A percentile compares a stretch with the other conserved stretches of the same genome.
Evolutionary conservation across 2,113 vertebrate species (phyloP).

Genomic region (Protomyctophum bolini): DNA sequence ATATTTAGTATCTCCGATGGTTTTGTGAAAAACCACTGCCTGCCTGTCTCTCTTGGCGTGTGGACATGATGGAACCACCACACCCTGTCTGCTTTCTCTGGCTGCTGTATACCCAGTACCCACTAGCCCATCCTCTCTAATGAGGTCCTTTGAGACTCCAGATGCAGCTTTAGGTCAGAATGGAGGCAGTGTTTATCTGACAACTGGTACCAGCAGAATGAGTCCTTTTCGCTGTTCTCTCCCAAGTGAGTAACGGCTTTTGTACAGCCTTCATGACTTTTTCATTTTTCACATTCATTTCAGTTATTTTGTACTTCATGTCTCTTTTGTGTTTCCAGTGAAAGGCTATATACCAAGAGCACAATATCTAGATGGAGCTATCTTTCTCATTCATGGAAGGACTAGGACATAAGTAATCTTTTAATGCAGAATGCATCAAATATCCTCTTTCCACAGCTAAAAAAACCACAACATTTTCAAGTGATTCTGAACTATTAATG

Average conservation of each 20-base stretch:
- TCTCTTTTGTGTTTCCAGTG: background rate
- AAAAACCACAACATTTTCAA: background rate
- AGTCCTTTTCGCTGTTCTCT: background rate
- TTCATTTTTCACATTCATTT: background rate
- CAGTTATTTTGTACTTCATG: background rate
- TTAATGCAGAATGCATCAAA: background rate
- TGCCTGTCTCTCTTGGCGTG: background rate
- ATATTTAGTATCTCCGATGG: background rate
- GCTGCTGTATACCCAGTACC: constrained; percentile 18
- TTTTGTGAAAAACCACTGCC: background rate
- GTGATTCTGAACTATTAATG: background rate
- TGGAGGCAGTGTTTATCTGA: constrained; percentile 24
- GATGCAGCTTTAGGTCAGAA: constrained; percentile 27
- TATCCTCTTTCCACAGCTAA: background rate
- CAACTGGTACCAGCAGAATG: constrained; percentile 16
- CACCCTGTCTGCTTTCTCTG: constrained; percentile 7
- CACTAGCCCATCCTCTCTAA: constrained; percentile 55
- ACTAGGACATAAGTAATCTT: background rate
- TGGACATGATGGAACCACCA: background rate
- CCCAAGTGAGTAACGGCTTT: background rate
- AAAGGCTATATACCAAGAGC: background rate
- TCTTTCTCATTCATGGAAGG: too few relatives aligned
- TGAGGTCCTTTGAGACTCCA: constrained; percentile 62
- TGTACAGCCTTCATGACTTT: too few relatives aligned
- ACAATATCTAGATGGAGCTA: background rate